Evolutionary conservation across 2,797 vertebrate species (phyloP).

Genomic region (Salmo trutta): DNA sequence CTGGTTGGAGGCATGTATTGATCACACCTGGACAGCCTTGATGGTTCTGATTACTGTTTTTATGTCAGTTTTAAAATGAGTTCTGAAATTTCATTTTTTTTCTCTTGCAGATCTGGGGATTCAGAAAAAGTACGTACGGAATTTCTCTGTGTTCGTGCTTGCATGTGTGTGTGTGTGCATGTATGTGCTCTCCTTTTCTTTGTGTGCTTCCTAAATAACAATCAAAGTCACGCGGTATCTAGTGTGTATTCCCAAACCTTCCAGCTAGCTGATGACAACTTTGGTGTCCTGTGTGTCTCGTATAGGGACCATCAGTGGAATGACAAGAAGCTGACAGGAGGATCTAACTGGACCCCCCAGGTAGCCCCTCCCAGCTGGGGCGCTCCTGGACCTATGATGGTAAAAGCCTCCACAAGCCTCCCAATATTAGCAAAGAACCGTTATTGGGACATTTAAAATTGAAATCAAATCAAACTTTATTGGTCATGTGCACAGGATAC

Average conservation of each 20-base stretch:
- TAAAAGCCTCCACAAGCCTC: conserved; percentile 59
- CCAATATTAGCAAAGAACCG: not conserved
- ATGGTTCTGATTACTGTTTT: not conserved
- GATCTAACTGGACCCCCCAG: conserved; percentile 95
- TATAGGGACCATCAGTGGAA: conserved; percentile 90
- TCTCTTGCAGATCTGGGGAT: conserved; percentile 90
- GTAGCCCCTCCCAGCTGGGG: conserved; percentile 93
- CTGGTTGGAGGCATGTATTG: conserved; percentile 91
- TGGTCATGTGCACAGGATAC: too few species aligned
- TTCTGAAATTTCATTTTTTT: conserved; percentile 6
- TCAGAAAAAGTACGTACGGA: conserved; percentile 93
- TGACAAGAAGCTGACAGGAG: conserved; percentile 96
- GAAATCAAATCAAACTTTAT: too few species aligned
- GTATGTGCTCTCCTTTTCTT: not conserved
- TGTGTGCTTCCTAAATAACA: not conserved
- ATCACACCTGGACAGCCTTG: not conserved
- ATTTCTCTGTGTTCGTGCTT: conserved; percentile 20
- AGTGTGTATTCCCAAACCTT: not conserved
- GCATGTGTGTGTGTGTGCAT: not conserved
- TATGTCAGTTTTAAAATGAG: not conserved
- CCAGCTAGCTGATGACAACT: conserved; percentile 3
- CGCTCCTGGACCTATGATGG: conserved; percentile 83
- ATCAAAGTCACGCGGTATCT: not conserved
- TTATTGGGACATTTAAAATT: not conserved
- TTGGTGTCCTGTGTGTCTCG: conserved; percentile 18